Base-by-base conservation (phyloP, 2,113 vertebrate species). In the Chloropsis hardwickii region DNA sequence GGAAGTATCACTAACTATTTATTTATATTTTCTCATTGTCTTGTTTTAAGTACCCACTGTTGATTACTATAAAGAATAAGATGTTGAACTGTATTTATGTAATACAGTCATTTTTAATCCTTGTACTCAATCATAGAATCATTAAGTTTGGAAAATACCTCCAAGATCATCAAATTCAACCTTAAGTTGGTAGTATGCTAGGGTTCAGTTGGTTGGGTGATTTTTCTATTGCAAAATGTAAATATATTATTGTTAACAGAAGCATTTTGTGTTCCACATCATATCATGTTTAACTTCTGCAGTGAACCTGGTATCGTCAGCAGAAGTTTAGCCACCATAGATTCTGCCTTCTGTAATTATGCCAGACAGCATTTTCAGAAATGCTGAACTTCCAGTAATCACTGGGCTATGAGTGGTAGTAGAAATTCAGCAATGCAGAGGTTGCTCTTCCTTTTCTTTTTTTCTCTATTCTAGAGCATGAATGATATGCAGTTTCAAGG, bases 341-440 rank as follows among this genome's bases (percentile, higher is more conserved):
- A 33, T 16, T 81, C 24, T 74, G 20, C 28, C 11, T 71, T 74
- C 40, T 85, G 25, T 60, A 71, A 60, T 81, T 74, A 78, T 56
- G 31, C 10, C 53, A 87, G 35, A 39, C 11, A 81, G 29, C 24
- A 64, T 84, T 92, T 91, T 86, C 57, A 81, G 73, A 47, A 89
- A 84, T 47, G 6, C 19, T 91, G 84, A 92, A 84, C 19, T 89
- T 81, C 47, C 47, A 81, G 33, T 81, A 89, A 44, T 50, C 60
- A 42, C 9, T 78, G 33, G 16, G 20, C 10, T 65, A 24, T 64
- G 18, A 85, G 31, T 50, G 47, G 28, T 21, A 64, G 9, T 18
- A 70, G 58, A 84, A 78, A 54, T 54, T 42, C 42, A 88, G 12
- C 37, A 86, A 42, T 37, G 4, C 28, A 81, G 28, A 35, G 4